phyloP scores from a whole-genome alignment of 2,113 vertebrate genomes.

The Halcyon senegalensis region DNA sequence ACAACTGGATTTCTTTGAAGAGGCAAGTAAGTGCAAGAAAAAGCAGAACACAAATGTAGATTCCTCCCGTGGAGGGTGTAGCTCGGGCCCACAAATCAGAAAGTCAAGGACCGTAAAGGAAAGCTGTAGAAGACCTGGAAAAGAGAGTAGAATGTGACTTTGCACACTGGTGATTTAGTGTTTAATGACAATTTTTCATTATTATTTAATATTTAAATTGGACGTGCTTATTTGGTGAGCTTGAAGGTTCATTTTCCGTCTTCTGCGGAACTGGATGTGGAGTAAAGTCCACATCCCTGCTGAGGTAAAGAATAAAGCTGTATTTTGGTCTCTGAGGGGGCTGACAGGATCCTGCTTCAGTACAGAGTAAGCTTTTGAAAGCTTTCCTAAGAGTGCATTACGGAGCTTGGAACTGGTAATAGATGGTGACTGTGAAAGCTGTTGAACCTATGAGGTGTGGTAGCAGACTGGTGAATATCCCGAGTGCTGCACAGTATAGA shows the following conservation, averaged over 20 bases:
- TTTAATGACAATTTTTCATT: no score
- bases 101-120: neutral
- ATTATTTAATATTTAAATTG: neutral
- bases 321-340: neutral
- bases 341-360: neutral
- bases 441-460: neutral
- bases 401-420: neutral
- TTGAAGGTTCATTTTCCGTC: neutral
- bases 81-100: neutral
- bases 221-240: neutral
- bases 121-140: neutral
- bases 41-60: neutral
- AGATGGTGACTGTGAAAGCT: neutral
- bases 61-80: neutral
- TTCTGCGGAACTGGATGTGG: neutral
- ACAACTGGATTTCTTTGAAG: slow-evolving; percentile 10
- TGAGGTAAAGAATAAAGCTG: neutral
- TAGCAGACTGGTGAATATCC: neutral
- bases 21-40: neutral
- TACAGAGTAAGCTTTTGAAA: neutral
- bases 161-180: neutral
- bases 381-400: neutral
- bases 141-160: neutral
- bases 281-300: neutral
- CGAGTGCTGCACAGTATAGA: neutral